Percentiles rank a stretch among this genome's conserved stretches.
phyloP scores from a whole-genome alignment of 92 coral and sea anemone species.

The Meandrina meandrites region DNA sequence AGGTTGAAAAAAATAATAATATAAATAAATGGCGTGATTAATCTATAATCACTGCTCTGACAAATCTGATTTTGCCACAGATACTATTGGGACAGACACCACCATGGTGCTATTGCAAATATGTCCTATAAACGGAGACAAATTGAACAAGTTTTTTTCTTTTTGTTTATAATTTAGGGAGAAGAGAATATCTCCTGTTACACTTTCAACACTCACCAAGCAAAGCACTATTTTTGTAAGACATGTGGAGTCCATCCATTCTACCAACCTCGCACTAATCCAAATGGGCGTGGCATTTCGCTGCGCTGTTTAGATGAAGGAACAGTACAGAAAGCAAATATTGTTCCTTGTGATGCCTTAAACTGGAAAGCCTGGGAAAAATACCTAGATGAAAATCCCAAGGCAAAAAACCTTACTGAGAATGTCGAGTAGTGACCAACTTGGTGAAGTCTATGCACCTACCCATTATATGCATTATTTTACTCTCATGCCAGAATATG shows the following conservation, averaged over 20 bases:
- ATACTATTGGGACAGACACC: too few species aligned
- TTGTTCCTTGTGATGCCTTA: conserved; percentile 66
- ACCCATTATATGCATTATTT: too few species aligned
- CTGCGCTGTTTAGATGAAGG: conserved; percentile 88
- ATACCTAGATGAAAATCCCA: conserved; percentile 34
- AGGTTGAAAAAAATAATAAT: too few species aligned
- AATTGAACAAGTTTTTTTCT: background rate
- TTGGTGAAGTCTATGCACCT: background rate
- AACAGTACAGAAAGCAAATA: conserved; percentile 58
- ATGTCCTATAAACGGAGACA: too few species aligned
- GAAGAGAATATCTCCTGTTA: conserved; percentile 89
- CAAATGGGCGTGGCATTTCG: conserved; percentile 84
- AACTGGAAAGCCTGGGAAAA: conserved; percentile 74
- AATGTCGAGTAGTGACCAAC: conserved; percentile 12
- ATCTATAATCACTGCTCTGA: too few species aligned
- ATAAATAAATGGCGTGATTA: too few species aligned
- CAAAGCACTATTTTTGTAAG: conserved; percentile 88
- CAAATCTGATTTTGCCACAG: too few species aligned
- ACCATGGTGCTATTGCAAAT: too few species aligned
- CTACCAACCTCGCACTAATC: conserved; percentile 87
- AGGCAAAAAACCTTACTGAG: conserved; percentile 22
- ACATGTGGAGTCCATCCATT: conserved; percentile 95
- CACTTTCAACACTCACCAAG: conserved; percentile 79
- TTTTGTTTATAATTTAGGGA: conserved; percentile 60
- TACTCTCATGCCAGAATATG: too few species aligned